A percentile compares a stretch with the other conserved stretches of the same genome.
Evolutionary conservation across 2,888 invertebrate species (phyloP).

Genomic region (Plagodis pulveraria): DNA sequence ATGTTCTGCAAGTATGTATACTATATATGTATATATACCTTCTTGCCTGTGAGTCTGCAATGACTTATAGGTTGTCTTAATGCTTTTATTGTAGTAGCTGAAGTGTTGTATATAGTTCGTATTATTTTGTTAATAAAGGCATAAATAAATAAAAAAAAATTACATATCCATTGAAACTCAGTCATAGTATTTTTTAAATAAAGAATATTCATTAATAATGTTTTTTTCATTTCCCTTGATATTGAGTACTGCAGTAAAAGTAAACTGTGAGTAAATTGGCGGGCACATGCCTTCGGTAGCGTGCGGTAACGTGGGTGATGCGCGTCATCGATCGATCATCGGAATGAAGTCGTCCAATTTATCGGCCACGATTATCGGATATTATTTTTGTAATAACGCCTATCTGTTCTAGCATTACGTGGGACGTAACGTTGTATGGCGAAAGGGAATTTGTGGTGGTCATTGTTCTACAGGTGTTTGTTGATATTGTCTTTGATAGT

Average conservation of each 20-base stretch:
- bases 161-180: too few species aligned
- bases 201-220: too few species aligned
- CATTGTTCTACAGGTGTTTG: conserved; percentile 29
- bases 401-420: conserved; percentile 51
- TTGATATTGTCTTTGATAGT: conserved; percentile 1
- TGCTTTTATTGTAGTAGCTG: too few species aligned
- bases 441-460: conserved; percentile 44
- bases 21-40: too few species aligned
- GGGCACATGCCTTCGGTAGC: conserved; percentile 30
- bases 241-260: conserved; percentile 5
- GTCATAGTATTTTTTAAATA: too few species aligned
- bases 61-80: too few species aligned
- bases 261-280: conserved; percentile 5
- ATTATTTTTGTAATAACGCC: conserved; percentile 65
- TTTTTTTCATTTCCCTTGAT: not conserved
- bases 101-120: too few species aligned
- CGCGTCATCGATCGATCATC: conserved; percentile 69
- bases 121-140: too few species aligned
- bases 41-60: too few species aligned
- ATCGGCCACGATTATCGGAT: conserved; percentile 60
- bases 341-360: conserved; percentile 74
- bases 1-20: too few species aligned
- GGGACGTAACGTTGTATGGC: conserved; percentile 48
- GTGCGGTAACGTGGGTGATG: conserved; percentile 74
- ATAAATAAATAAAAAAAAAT: too few species aligned